A percentile compares a stretch with the other conserved stretches of the same genome.
Evolutionary conservation across 2,888 invertebrate species (phyloP).

Genomic region (Agapostemon virescens): DNA sequence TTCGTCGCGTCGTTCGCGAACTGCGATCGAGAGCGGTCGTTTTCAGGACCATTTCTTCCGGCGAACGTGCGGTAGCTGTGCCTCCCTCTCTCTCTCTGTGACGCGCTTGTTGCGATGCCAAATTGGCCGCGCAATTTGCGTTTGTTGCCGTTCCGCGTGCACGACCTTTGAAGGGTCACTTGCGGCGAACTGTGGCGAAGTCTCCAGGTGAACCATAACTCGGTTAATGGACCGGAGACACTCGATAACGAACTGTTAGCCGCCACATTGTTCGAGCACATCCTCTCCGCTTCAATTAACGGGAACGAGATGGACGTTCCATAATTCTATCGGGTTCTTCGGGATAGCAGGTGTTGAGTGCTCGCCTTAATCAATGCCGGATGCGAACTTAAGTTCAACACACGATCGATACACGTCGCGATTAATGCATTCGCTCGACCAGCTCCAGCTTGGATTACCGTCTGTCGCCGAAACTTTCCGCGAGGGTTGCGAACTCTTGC

Average conservation of each 20-base stretch:
- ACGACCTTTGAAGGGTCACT: conserved; percentile 28
- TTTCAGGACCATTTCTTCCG: conserved; percentile 16
- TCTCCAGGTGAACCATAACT: conserved; percentile 23
- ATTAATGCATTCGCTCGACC: neutral
- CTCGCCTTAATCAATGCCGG: too few relatives aligned
- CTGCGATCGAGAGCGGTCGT: neutral
- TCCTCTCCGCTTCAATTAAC: conserved; percentile 9
- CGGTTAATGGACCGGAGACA: conserved; percentile 43
- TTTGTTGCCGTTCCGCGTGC: neutral
- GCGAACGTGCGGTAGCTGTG: neutral
- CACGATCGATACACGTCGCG: neutral
- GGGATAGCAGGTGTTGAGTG: too few relatives aligned
- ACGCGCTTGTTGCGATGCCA: conserved; percentile 34
- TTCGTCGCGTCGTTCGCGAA: neutral
- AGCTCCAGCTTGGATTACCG: neutral
- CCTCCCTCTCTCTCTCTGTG: too few relatives aligned
- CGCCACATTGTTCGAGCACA: neutral
- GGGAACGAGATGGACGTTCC: neutral
- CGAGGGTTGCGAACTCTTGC: neutral
- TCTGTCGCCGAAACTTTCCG: neutral
- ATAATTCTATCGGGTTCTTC: neutral
- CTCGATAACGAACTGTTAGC: conserved; percentile 32
- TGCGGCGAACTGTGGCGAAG: conserved; percentile 32
- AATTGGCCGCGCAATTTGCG: conserved; percentile 46
- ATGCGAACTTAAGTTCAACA: too few relatives aligned